Base-by-base conservation (phyloP, 2,113 vertebrate species). In the Opisthocomus hoazin region DNA sequence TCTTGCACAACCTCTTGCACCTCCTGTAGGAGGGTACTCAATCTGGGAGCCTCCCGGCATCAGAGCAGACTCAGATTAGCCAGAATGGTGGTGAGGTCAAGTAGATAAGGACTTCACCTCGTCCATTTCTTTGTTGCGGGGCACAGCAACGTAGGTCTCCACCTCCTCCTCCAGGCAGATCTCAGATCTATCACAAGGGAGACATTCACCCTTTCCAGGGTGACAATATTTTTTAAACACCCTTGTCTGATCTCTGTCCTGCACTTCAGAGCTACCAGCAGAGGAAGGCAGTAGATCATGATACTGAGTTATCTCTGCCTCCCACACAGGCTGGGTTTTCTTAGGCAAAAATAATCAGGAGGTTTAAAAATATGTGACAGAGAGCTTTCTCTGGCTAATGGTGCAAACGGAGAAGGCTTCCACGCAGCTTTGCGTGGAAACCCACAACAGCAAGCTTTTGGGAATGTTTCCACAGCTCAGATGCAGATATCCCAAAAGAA, bases 31-130 rank as follows among this genome's bases (percentile, higher is more conserved):
- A 61, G 4, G 34, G 7, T 23, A 68, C 10, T 79, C 48, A 51
- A 12, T 76, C 34, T 79, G 66, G 75, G 41, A 82, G 37, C 48
- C 84, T 83, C 27, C 27, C 23, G 64, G 80, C 91, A 87, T 65
- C 80, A 56, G 43, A 78, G 64, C 2, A 5, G 70, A 79, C 70
- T 45, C 43, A 65, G 43, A 83, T 60, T 73, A 95, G 19, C 70
- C 90, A 90, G 92, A 71, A 92, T 92, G 85, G 94, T 66, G n/a
- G 78, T 95, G 78, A 70, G 60, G 86, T 69, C 92, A 57, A 34
- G 57, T 6, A 46, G 21, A 34, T 29, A 56, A 68, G 53, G 50
- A 60, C 90, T 83, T 80, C 60, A 80, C 68, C 85, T 96, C 54
- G 0, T 60, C 84, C 60, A 63, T 4, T 50, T 41, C 82, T 90